A percentile compares a stretch with the other conserved stretches of the same genome.
These are phyloP conservation scores for Macrobrachium nipponense DNA, from an alignment of 1,140 invertebrate genomes.

Conservation along the genomic window DNA sequence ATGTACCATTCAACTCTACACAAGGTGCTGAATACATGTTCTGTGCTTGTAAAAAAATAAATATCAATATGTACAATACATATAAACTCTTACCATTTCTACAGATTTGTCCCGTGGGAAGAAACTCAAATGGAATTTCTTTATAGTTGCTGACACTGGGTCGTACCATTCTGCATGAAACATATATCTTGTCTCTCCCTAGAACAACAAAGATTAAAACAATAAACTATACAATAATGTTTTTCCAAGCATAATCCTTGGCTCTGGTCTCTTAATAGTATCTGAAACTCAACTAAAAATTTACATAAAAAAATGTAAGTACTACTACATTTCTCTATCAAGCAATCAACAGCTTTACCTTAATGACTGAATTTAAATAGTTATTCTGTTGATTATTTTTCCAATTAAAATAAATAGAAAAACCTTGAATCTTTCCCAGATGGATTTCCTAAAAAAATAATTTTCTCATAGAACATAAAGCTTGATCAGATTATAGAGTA, in stretches of 20 bases:
- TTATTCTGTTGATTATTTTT: no score
- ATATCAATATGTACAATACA: not conserved
- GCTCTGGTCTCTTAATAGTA: not conserved
- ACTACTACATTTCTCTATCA: no score
- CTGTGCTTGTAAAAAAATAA: not conserved
- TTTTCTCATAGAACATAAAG: no score
- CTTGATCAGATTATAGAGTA: no score
- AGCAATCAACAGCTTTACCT: no score
- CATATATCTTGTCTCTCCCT: slow-evolving; percentile 65
- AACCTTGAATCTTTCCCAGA: no score
- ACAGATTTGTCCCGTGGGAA: slow-evolving; percentile 80
- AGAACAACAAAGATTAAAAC: not conserved
- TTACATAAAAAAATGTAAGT: no score
- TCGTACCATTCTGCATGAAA: slow-evolving; percentile 89
- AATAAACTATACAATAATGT: not conserved
- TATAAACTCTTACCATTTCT: slow-evolving; percentile 76
- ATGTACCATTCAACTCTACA: no score
- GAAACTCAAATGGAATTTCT: slow-evolving; percentile 81
- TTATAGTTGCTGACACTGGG: slow-evolving; percentile 77
- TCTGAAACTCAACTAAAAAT: no score
- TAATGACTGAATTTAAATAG: no score
- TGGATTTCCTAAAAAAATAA: no score
- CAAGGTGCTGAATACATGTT: not conserved
- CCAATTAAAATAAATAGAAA: no score
- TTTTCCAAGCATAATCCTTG: not conserved